Evolutionary conservation across 1,140 invertebrate genomes (phyloP).

Genomic region (Plodia interpunctella): DNA sequence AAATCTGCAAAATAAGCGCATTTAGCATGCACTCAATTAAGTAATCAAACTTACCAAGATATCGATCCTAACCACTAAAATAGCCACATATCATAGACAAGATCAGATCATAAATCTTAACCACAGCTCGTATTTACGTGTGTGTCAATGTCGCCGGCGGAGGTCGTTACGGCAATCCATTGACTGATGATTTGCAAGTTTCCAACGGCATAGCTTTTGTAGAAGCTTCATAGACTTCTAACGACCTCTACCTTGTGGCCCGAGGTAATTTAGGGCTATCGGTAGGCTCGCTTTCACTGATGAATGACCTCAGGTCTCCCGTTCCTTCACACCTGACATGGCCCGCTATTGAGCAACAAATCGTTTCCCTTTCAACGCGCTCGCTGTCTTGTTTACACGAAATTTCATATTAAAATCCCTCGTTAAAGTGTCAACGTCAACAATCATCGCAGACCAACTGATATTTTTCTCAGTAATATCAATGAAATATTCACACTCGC

Average conservation of each 20-base stretch:
- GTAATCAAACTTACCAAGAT: background rate
- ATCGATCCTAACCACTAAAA: constrained; percentile 1
- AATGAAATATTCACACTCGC: constrained; percentile 32
- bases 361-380: constrained; percentile 64
- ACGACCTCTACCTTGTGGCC: constrained; percentile 27
- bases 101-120: constrained; percentile 25
- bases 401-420: constrained; percentile 55
- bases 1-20: too few species aligned
- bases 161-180: constrained; percentile 32
- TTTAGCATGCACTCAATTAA: background rate
- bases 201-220: constrained; percentile 32
- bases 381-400: constrained; percentile 58
- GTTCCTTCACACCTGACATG: constrained; percentile 47
- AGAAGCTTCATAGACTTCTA: constrained; percentile 18
- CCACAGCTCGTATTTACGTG: constrained; percentile 26
- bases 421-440: constrained; percentile 57
- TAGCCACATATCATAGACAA: background rate
- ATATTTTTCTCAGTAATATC: constrained; percentile 32
- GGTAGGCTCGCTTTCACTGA: constrained; percentile 57
- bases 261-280: constrained; percentile 58
- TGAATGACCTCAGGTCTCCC: constrained; percentile 51
- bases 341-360: constrained; percentile 51
- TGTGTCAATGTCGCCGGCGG: constrained; percentile 33
- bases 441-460: constrained; percentile 33
- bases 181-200: constrained; percentile 52